Evolutionary conservation across 2,113 vertebrate genomes (phyloP), one percentile per base, ranked within the genome.

Genomic region (Phylloscopus trochilus): DNA sequence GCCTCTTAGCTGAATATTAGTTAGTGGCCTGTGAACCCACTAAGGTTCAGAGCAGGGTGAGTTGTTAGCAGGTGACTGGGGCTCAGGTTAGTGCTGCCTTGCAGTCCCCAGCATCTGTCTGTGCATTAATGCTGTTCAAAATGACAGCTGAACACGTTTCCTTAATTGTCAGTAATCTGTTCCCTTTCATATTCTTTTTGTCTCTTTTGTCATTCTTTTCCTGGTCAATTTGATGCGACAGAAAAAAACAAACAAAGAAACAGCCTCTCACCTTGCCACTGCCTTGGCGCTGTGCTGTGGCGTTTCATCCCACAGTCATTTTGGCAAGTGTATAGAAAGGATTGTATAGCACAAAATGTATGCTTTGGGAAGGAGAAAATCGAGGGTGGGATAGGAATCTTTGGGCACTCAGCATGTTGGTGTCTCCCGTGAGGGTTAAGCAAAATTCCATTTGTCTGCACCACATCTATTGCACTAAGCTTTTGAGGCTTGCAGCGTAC

Each of bases 1-100:
- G 80, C 94, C 80, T 97, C 93, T 96, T 95, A 94, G 90, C 86
- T 84, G 79, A 81, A 39, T 82, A 77, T 92, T 91, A 76, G 79
- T 91, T 83, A 79, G 69, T 1, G 19, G 56, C 69, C 76, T 82
- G 90, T 75, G 90, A 89, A 79, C 90, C 86, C 28, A 1, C 33
- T 9, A 35, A 73, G 53, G 76, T 94, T 97, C 58, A 87, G 92
- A 90, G 83, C 73, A 79, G 77, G 76, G 74, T 87, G 69, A 90
- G 53, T 37, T 89, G 68, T 72, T 72, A 19, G 43, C 2, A 5
- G 11, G 72, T 44, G 80, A 15, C 17, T 68, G 60, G 63, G 62
- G 39, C 47, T 73, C 53, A 66, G 60, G 60, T 89, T 26, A 56
- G 39, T 11, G 10, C 47, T 69, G 75, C 56, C 58, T 55, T 77